Evolutionary conservation across 2,113 vertebrate genomes (phyloP), one percentile per base, ranked within the genome.

Genomic region (Corythornis vintsioides): DNA sequence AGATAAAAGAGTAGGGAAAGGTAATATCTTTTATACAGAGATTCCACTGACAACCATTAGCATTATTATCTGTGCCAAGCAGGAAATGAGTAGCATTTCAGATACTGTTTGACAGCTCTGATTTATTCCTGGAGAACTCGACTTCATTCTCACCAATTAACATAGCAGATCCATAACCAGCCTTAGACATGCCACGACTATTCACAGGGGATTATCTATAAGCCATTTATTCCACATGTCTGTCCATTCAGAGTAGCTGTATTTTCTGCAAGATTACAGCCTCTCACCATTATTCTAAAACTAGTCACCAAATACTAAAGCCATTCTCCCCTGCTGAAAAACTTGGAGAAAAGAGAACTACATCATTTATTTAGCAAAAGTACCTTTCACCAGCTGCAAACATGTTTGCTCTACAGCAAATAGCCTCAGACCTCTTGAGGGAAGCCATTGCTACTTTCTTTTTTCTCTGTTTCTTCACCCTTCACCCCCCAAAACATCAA

Each of bases 71-170:
- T 92, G 50, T 79, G 71, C 86, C 90, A 94, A 93, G 70, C 93
- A 94, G 88, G 81, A 96, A 96, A 94, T 90, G 1, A 94, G 77
- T 92, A 93, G 90, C 83, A 90, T 95, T 93, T 93, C 47, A 90
- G 89, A 92, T 92, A 72, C 73, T 92, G 38, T 94, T 94, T 96
- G 96, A 92, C 95, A 95, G 86, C 59, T 73, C 83, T 89, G 77
- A 95, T 96, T 93, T 94, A 92, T 94, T 96, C 86, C 66, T 65
- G 47, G 42, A 94, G 90, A 92, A 79, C 13, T 94, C 45, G 3
- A 13, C 78, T 85, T 96, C 64, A 89, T 93, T 94, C 86, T 93
- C 74, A 79, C 84, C 92, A 96, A 89, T 95, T 95, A 96, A 89
- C 59, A 73, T 29, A 94, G 81, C 70, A 95, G 90, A 92, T 92